These are phyloP conservation scores for Hydrophis major DNA, from an alignment of 2,797 vertebrate species.

Conservation along the genomic window DNA sequence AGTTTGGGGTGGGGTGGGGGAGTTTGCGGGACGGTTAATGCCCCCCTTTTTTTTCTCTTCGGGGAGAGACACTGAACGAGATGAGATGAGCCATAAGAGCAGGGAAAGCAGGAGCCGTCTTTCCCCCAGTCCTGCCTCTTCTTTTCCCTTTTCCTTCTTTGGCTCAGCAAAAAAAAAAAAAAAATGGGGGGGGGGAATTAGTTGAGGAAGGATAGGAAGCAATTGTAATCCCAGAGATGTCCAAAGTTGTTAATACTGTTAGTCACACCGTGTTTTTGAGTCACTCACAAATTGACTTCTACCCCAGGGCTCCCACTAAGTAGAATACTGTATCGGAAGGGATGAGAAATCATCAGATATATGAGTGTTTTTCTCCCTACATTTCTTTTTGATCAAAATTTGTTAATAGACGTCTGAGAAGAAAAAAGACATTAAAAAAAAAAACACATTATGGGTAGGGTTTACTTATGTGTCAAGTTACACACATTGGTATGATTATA, in stretches of 20 bases:
- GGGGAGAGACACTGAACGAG: not conserved
- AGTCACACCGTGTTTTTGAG: not conserved
- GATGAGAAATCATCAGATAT: not conserved
- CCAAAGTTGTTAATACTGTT: not conserved
- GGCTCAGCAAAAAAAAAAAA: not conserved
- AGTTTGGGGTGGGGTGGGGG: not conserved
- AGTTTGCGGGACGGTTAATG: not conserved
- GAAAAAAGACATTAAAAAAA: not conserved
- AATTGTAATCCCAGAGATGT: no score
- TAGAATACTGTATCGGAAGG: not conserved
- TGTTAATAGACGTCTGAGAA: not conserved
- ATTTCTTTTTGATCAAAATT: not conserved
- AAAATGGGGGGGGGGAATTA: rapidly evolving
- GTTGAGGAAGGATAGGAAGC: not conserved
- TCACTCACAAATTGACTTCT: not conserved
- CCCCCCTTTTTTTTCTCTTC: not conserved
- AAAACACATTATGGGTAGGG: no score
- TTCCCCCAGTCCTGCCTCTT: not conserved
- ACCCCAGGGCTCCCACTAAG: not conserved
- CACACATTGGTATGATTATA: not conserved
- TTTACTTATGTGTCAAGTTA: not conserved
- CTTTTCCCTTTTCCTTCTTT: not conserved
- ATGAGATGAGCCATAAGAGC: not conserved
- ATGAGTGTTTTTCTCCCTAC: not conserved
- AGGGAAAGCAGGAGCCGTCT: not conserved